Evolutionary conservation across 2,797 vertebrate species (phyloP).

Genomic region (Epinephelus malabaricus): DNA sequence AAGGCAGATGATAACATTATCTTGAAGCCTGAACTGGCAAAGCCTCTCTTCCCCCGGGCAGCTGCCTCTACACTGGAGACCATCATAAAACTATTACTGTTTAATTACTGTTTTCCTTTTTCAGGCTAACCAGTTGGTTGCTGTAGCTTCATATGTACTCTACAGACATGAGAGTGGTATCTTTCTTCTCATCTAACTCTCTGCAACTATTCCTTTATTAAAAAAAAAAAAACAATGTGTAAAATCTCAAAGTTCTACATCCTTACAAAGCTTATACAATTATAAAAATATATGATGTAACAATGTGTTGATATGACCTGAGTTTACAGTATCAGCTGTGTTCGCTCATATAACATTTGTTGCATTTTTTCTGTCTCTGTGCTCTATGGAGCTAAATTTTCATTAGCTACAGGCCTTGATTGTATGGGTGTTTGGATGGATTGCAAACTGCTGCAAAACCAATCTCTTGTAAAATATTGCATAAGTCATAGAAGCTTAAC

Average conservation of each 20-base stretch:
- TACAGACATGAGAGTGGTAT: too few species aligned
- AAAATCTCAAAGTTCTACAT: neutral
- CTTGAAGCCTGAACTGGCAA: too few species aligned
- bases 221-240: too few species aligned
- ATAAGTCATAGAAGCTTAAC: neutral
- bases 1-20: too few species aligned
- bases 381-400: neutral
- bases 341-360: neutral
- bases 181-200: neutral
- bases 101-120: too few species aligned
- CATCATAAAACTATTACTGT: too few species aligned
- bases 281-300: neutral
- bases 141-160: neutral
- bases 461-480: neutral
- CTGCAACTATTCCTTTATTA: neutral
- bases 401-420: neutral
- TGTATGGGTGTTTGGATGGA: neutral
- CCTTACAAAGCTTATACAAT: neutral
- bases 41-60: too few species aligned
- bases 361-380: neutral
- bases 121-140: neutral
- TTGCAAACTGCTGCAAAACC: slow-evolving; percentile 1
- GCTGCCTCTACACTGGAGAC: too few species aligned
- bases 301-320: neutral
- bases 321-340: neutral